Base-by-base conservation (phyloP, 1,140 invertebrate genomes). In the Caerostris darwini region DNA sequence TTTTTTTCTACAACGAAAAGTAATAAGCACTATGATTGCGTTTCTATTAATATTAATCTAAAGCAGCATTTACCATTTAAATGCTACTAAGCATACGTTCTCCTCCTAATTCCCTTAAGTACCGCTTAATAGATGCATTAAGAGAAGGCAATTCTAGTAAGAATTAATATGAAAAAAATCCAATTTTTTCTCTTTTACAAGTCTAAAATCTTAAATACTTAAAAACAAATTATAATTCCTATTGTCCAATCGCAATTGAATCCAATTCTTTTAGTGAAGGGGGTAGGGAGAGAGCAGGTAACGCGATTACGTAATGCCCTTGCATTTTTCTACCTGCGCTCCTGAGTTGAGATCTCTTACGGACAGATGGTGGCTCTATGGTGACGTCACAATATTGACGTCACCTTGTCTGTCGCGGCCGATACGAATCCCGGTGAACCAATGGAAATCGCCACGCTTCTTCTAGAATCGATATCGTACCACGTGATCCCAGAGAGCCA, bases 311-410 rank as follows among this genome's bases (percentile, higher is more conserved):
- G 91, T 93, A 87, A 93, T 71, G 53, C 56, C 58, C 90, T 12
- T 83, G 71, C 57, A 91, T 93, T 93, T 93, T 93, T 93, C 91
- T 93, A 93, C 91, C 82, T 87, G 91, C 83, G 10, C n/a, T 59
- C 61, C 19, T 58, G 34, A 58, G 88, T 58, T 59, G n/a, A 81
- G 64, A 90, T 81, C 57, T 71, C 83, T 87, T 64, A 7, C 85
- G 83, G 81, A 82, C 81, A 69, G 81, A 93, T 83, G 83, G 85
- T 61, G 83, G 69, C n/a, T 61, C 85, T 86, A 61, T 59, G 83
- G 77, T 93, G 91, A 93, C 82, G 91, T 93, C 91, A 93, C 56
- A 8, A 93, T 93, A 93, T 93, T 93, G 91, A 93, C 91, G 91
- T 93, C 91, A 93, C 91, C 91, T 58, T 86, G 91, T 93, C 91